These are phyloP conservation scores for Lateolabrax maculatus DNA, from an alignment of 2,797 vertebrate genomes.

Conservation along the genomic window DNA sequence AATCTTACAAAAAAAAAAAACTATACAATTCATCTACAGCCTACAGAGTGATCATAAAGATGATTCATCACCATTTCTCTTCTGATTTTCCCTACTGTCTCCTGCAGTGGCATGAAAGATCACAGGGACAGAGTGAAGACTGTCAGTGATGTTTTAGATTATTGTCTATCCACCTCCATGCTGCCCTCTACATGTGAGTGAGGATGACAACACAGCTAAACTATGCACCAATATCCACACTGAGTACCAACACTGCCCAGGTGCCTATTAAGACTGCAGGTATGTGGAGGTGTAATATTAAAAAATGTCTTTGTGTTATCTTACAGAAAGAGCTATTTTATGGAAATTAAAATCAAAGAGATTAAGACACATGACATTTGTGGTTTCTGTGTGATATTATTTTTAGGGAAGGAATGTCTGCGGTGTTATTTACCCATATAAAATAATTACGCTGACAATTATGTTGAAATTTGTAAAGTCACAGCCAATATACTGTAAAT, in stretches of 20 bases:
- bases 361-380: neutral
- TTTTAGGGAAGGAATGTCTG: neutral
- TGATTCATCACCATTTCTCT: neutral
- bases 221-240: neutral
- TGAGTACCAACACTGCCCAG: neutral
- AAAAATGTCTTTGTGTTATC: neutral
- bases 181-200: constrained; percentile 21
- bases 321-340: neutral
- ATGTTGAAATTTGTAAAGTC: neutral
- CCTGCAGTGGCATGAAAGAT: neutral
- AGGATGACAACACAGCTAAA: neutral
- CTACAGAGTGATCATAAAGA: neutral
- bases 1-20: neutral
- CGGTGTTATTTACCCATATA: neutral
- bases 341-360: neutral
- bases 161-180: neutral
- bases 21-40: neutral
- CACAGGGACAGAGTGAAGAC: neutral
- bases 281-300: neutral
- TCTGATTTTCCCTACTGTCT: neutral
- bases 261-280: neutral
- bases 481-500: neutral
- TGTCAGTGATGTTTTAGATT: neutral
- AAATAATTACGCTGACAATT: neutral
- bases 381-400: neutral